Evolutionary conservation across 2,888 invertebrate species (phyloP), one percentile per base, ranked within the genome.

Genomic region (Cacoxenus indagator): DNA sequence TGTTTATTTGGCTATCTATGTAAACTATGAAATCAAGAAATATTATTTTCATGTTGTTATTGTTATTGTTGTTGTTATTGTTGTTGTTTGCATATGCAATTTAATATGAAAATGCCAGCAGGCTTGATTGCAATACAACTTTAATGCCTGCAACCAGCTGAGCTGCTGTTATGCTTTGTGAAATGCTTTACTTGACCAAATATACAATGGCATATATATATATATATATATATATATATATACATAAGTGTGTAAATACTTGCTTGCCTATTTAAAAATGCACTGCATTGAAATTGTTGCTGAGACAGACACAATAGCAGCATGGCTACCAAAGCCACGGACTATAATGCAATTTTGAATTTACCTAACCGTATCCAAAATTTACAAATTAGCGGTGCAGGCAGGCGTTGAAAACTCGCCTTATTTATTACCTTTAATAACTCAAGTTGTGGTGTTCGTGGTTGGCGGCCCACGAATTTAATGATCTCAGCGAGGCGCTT

Each of bases 71-170:
- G 24, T 55, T 55, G 55, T 55, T 55, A 71, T 68, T 67, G 61
- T 67, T 65, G 67, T 64, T 67, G 69, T 73, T 73, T 73, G 70
- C 68, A 62, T 71, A 51, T 72, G 74, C 70, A 73, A 74, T 74
- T 74, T 74, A 65, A 51, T 37, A 59, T 37, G 31, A 54, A 26
- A 19, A 29, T 51, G 51, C 26, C 55, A 55, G 55, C 27, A 55
- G 55, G 27, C 26, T 27, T 55, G 55, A 55, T 55, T 55, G 55
- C 55, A 55, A 26, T 27, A 27, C 26, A 27, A n/a, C 55, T 26
- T 8, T 24, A 55, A 55, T 26, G 26, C 48, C 48, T 48, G 6
- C 27, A 4, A 9, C 55, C 26, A 27, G 27, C n/a, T 14, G n/a
- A 48, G 19, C 48, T n/a, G 1, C 2, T n/a, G 8, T 9, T 17